Evolutionary conservation across 2,888 invertebrate species (phyloP).

Genomic region (Calephelis perditalis): DNA sequence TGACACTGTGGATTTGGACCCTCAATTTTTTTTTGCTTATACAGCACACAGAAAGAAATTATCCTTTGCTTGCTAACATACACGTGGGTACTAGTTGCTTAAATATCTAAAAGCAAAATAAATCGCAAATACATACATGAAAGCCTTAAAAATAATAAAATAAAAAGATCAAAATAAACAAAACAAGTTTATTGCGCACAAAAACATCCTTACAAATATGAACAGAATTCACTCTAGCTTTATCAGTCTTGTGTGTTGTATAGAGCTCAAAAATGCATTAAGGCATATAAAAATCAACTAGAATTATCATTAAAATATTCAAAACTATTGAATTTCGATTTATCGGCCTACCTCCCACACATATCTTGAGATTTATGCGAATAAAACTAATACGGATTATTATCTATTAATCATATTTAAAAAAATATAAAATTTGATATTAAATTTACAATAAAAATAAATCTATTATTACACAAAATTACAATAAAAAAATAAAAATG

Average conservation of each 20-base stretch:
- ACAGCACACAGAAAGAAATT: slow-evolving; percentile 65
- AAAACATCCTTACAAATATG: slow-evolving; percentile 70
- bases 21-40: slow-evolving; percentile 38
- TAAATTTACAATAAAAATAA: not conserved
- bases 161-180: slow-evolving; percentile 65
- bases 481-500: not conserved
- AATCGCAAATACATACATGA: slow-evolving; percentile 19
- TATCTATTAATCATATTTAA: not conserved
- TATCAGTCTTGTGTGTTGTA: slow-evolving; percentile 78
- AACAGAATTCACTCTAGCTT: slow-evolving; percentile 55
- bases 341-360: slow-evolving; percentile 15
- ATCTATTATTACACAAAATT: not conserved
- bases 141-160: slow-evolving; percentile 36
- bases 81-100: slow-evolving; percentile 29
- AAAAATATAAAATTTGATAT: not conserved
- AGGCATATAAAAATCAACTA: slow-evolving; percentile 50
- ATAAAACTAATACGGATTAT: not conserved
- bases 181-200: slow-evolving; percentile 74
- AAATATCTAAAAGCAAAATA: slow-evolving; percentile 23
- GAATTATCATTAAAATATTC: slow-evolving; percentile 34
- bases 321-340: slow-evolving; percentile 26
- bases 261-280: slow-evolving; percentile 70
- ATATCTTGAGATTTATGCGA: slow-evolving; percentile 20
- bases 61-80: slow-evolving; percentile 60
- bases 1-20: not conserved